Evolutionary conservation across 2,797 vertebrate genomes (phyloP).

Genomic region (Gymnopithys bicolor): DNA sequence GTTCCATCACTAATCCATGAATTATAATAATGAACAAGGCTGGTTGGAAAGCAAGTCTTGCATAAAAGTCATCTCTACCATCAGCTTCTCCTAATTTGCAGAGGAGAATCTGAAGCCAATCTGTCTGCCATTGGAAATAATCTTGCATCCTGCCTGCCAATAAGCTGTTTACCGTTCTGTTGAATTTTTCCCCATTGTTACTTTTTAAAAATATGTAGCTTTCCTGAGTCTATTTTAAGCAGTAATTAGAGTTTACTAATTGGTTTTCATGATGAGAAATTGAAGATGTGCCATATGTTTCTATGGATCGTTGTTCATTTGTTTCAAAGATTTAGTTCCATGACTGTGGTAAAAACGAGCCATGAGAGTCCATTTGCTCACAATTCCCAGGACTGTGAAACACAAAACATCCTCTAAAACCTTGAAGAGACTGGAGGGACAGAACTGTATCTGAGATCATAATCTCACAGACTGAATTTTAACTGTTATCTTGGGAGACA

Average conservation of each 20-base stretch:
- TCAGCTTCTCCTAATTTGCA: background rate
- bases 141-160: background rate
- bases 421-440: background rate
- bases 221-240: background rate
- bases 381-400: background rate
- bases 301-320: background rate
- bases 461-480: background rate
- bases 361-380: background rate
- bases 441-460: background rate
- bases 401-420: background rate
- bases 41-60: background rate
- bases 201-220: background rate
- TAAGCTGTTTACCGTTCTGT: background rate
- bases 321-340: background rate
- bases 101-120: background rate
- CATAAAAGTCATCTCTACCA: background rate
- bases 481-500: background rate
- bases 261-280: background rate
- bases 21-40: background rate
- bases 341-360: background rate
- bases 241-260: background rate
- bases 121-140: background rate
- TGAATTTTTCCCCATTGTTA: background rate
- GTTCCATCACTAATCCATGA: background rate
- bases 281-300: background rate